phyloP scores from a whole-genome alignment of 2,797 vertebrate species.

The Pelobates cultripes region DNA sequence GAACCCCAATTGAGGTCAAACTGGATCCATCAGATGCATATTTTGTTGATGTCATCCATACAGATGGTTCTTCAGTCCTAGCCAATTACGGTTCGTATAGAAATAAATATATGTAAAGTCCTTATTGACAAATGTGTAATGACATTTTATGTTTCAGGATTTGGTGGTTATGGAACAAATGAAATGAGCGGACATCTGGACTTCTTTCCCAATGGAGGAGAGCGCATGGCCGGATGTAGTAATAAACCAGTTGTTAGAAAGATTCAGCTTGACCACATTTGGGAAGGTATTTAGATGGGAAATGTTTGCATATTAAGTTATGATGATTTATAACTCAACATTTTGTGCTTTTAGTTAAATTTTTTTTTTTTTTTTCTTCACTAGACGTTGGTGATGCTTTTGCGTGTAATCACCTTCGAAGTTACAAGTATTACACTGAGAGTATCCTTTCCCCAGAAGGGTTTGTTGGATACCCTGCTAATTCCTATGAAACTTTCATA shows the following conservation, averaged over 20 bases:
- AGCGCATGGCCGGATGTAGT: slow-evolving; percentile 69
- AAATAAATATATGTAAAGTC: no score
- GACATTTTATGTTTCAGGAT: slow-evolving; percentile 63
- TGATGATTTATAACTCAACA: no score
- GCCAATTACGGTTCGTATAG: slow-evolving; percentile 58
- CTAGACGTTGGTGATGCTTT: slow-evolving; percentile 77
- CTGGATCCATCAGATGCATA: slow-evolving; percentile 80
- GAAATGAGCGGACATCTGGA: slow-evolving; percentile 71
- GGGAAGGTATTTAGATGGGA: no score
- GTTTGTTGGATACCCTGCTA: slow-evolving; percentile 80
- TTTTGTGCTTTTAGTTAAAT: no score
- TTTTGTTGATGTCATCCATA: slow-evolving; percentile 90
- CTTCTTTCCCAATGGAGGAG: slow-evolving; percentile 74
- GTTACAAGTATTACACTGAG: slow-evolving; percentile 85
- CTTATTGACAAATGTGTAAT: no score
- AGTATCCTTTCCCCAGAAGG: slow-evolving; percentile 76
- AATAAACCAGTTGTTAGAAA: background rate
- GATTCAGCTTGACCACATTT: no score
- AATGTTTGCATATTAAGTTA: no score
- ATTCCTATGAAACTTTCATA: slow-evolving; percentile 69
- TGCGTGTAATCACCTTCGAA: slow-evolving; percentile 83
- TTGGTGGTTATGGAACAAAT: slow-evolving; percentile 69
- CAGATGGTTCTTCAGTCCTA: slow-evolving; percentile 65
- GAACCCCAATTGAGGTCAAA: slow-evolving; percentile 69
- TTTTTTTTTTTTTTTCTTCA: slow-evolving; percentile 55